Evolutionary conservation across 2,888 invertebrate genomes (phyloP).

Genomic region (Perdita meconis): DNA sequence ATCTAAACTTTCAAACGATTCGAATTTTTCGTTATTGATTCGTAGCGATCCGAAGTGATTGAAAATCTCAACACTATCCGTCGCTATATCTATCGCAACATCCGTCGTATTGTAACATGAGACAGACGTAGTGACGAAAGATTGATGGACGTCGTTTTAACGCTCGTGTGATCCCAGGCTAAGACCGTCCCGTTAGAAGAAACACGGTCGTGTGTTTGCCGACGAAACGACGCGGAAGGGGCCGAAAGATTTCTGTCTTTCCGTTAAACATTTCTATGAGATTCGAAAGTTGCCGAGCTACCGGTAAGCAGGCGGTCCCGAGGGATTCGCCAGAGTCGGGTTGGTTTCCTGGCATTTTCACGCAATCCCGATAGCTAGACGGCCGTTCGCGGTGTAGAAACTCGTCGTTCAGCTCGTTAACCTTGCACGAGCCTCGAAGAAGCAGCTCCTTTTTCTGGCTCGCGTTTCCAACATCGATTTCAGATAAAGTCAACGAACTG

Average conservation of each 20-base stretch:
- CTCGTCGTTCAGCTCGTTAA: conserved; percentile 59
- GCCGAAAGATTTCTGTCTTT: conserved; percentile 3
- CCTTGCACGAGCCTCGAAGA: conserved; percentile 47
- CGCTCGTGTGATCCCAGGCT: too few species aligned
- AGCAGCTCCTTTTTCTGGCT: conserved; percentile 42
- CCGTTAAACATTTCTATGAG: conserved; percentile 12
- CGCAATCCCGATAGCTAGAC: conserved; percentile 19
- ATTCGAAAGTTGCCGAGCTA: neutral
- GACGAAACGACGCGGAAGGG: neutral
- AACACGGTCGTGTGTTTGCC: neutral
- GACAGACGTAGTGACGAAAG: too few species aligned
- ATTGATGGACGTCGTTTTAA: too few species aligned
- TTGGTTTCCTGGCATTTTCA: conserved; percentile 30
- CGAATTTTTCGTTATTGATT: too few species aligned
- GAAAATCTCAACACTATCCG: too few species aligned
- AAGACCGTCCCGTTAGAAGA: conserved; percentile 10
- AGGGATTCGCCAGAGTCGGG: neutral
- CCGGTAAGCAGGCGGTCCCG: neutral
- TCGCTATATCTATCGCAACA: too few species aligned
- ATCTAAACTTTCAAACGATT: too few species aligned
- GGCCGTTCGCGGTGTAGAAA: conserved; percentile 8
- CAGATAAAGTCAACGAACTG: conserved; percentile 71
- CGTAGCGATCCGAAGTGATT: too few species aligned
- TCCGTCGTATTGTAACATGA: too few species aligned
- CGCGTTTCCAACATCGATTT: conserved; percentile 62